Evolutionary conservation across 2,888 invertebrate species (phyloP), one percentile per base, ranked within the genome.

Genomic region (Sialis lutaria): DNA sequence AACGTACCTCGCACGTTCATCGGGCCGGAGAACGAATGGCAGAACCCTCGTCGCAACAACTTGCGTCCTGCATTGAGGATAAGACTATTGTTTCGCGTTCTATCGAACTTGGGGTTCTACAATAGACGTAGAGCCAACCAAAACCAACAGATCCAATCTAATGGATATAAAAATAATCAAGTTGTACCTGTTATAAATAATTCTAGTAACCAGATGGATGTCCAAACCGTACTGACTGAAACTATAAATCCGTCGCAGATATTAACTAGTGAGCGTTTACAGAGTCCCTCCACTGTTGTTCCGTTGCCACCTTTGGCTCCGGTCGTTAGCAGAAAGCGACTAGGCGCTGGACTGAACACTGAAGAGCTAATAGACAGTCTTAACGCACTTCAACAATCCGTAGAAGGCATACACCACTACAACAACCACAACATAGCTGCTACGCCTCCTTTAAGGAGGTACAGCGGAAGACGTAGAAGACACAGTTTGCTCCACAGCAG

Each of bases 321-420:
- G 55, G 59, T 67, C 59, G 50, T 64, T 58, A 53, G 72, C 62
- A 56, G 70, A 59, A 60, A 69, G 58, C 39, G 45, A 9, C 22
- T 32, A 12, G 33, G 43, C n/a, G 31, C 30, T 32, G 22, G 42
- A 10, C 32, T 57, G 48, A 72, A 57, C 61, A 72, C 58, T 60
- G 67, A 50, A 56, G 72, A 58, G 64, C 54, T 65, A 40, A 62
- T 63, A 31, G 63, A 60, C 51, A 64, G 64, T 7, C 51, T 65
- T 10, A 60, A 58, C 22, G 56, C 62, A 35, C 56, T 65, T 34
- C 64, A 64, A 45, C 61, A 30, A 4, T 42, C 42, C 31, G 42
- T 31, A 9, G 22, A 10, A 12, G 37, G 10, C 37, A 12, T 37
- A 12, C 37, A 37, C 7, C 60, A 51, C 63, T 61, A 47, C 60